A percentile compares a stretch with the other conserved stretches of the same genome.
Evolutionary conservation across 2,113 vertebrate species (phyloP).

Genomic region (Gasterosteus nipponicus): DNA sequence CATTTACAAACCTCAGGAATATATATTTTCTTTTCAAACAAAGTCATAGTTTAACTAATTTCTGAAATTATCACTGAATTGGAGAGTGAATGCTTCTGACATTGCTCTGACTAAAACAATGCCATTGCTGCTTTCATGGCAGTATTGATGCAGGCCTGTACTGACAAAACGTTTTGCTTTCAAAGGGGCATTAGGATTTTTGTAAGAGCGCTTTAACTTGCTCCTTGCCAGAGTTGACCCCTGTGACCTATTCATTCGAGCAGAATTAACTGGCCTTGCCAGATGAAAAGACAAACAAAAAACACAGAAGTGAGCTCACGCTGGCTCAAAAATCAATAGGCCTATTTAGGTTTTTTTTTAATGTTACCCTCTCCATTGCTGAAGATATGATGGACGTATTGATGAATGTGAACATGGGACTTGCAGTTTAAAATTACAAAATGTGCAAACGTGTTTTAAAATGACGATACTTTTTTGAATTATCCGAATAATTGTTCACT

Average conservation of each 20-base stretch:
- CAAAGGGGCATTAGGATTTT: conserved; percentile 75
- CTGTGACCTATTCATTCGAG: conserved; percentile 77
- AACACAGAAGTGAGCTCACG: conserved; percentile 76
- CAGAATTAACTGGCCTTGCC: conserved; percentile 81
- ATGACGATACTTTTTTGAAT: conserved; percentile 16
- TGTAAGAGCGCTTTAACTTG: conserved; percentile 74
- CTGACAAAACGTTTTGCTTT: conserved; percentile 78
- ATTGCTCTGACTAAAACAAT: conserved; percentile 48
- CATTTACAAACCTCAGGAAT: not conserved
- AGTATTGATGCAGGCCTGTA: conserved; percentile 66
- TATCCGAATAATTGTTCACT: not conserved
- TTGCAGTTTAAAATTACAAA: conserved; percentile 41
- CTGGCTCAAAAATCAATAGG: conserved; percentile 79
- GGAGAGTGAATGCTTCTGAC: conserved; percentile 18
- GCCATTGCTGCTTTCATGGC: conserved; percentile 60
- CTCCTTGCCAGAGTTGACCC: conserved; percentile 78
- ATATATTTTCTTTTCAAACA: not conserved
- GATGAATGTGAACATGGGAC: conserved; percentile 45
- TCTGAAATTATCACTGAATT: conserved; percentile 16
- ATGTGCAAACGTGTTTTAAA: conserved; percentile 21
- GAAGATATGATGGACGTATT: conserved; percentile 65
- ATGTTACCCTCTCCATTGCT: conserved; percentile 59
- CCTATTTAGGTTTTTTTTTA: conserved; percentile 70
- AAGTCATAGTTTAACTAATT: not conserved
- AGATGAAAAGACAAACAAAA: conserved; percentile 83